Base-by-base conservation (phyloP, 2,888 invertebrate species). In the Idaea aversata region DNA sequence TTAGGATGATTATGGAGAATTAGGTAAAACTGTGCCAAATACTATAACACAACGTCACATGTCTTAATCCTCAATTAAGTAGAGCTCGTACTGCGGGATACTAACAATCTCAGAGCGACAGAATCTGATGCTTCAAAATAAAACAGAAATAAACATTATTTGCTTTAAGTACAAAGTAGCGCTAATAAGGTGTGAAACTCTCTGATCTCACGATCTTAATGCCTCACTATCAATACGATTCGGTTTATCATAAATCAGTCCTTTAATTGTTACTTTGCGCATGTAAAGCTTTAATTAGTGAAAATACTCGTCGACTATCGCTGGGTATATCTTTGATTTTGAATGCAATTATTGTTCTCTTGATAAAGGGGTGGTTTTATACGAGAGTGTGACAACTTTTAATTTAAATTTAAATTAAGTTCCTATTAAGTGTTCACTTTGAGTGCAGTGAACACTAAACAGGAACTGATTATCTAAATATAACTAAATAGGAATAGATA, bases 201-300 rank as follows among this genome's bases (percentile, higher is more conserved):
- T 75, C 76, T 77, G 80, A 87, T 87, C 84, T 83, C 73, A 79
- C 76, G 83, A 90, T 91, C 91, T 88, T 74, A 73, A 79, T 74
- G 77, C 73, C 79, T 78, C 83, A 82, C 83, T 84, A 86, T 90
- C 88, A 84, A 84, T 80, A 82, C 76, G 81, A 81, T 82, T 80
- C 82, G 72, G 83, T 84, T 90, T 91, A 92, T 93, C 92, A 83
- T 81, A 80, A 81, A 93, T 92, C 91, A 81, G 78, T 84, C 84
- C 83, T 85, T 90, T 92, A 90, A 92, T 91, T 92, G 91, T 91
- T 84, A 80, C 83, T 76, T 74, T 76, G 88, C 78, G 89, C 91
- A 90, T 91, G 92, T 92, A 79, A 81, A 81, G 78, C 82, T 83
- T 93, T 93, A 92, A 93, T 93, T 92, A 93, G 90, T 88, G 90